These are phyloP conservation scores for Agapetus fuscipes DNA, from an alignment of 2,888 invertebrate genomes.

Conservation along the genomic window DNA sequence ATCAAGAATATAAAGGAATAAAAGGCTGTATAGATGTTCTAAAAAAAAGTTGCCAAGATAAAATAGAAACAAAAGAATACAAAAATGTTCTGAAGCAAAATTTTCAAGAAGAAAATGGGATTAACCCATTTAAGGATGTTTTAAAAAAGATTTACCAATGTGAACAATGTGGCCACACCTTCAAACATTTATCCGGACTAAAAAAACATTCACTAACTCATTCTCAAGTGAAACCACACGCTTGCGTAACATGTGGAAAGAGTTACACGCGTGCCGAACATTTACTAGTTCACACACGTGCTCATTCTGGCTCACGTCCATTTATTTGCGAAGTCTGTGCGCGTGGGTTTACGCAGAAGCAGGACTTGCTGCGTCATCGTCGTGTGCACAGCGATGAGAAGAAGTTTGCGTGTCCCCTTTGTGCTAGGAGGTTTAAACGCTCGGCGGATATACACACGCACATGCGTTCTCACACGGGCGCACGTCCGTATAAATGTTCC, in stretches of 20 bases:
- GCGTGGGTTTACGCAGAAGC: conserved; percentile 26
- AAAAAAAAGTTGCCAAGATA: too few relatives aligned
- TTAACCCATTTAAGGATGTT: too few relatives aligned
- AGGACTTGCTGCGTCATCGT: conserved; percentile 26
- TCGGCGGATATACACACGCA: conserved; percentile 26
- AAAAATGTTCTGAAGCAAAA: too few relatives aligned
- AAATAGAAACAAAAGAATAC: too few relatives aligned
- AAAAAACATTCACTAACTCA: conserved; percentile 32
- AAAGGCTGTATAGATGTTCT: too few relatives aligned
- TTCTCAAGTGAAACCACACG: conserved; percentile 29
- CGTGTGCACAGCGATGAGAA: conserved; percentile 27
- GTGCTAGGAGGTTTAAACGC: conserved; percentile 26
- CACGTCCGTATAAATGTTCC: conserved; percentile 25
- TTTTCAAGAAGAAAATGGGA: too few relatives aligned
- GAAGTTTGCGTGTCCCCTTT: conserved; percentile 25
- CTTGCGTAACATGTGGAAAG: conserved; percentile 31
- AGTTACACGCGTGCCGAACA: conserved; percentile 34
- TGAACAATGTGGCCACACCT: conserved; percentile 25
- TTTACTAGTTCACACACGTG: conserved; percentile 39
- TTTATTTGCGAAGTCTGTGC: conserved; percentile 42
- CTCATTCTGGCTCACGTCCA: conserved; percentile 40
- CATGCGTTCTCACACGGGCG: conserved; percentile 27
- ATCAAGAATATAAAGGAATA: too few relatives aligned
- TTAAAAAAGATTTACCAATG: conserved; percentile 22
- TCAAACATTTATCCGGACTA: conserved; percentile 23